Evolutionary conservation across 2,888 invertebrate species (phyloP).

Genomic region (Agrilus biguttatus): DNA sequence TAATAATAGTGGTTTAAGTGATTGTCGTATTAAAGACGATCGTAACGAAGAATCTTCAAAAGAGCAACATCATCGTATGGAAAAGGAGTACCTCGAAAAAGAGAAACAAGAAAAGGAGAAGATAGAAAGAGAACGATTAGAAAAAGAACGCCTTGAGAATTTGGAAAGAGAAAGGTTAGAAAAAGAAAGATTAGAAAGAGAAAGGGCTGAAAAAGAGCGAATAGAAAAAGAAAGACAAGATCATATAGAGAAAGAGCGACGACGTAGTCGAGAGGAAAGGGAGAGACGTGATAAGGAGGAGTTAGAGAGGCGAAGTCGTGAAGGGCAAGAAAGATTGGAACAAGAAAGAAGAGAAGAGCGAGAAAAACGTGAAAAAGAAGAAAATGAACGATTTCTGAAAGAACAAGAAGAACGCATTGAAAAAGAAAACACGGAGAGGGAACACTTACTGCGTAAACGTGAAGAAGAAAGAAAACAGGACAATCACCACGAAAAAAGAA

Average conservation of each 20-base stretch:
- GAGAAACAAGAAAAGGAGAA: constrained; percentile 28
- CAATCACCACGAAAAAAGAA: constrained; percentile 25
- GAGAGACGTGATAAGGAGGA: constrained; percentile 27
- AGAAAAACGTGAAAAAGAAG: constrained; percentile 11
- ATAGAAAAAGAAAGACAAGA: constrained; percentile 33
- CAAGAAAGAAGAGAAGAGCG: constrained; percentile 11
- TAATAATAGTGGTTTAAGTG: constrained; percentile 16
- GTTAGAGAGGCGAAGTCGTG: constrained; percentile 24
- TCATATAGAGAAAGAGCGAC: constrained; percentile 29
- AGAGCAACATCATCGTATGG: constrained; percentile 17
- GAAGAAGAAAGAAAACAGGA: constrained; percentile 12
- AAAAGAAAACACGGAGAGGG: constrained; percentile 27
- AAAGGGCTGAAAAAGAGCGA: constrained; percentile 23
- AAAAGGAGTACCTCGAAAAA: constrained; percentile 27
- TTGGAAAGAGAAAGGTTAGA: constrained; percentile 22
- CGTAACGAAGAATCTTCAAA: constrained; percentile 16
- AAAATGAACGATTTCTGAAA: constrained; percentile 5
- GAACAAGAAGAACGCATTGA: constrained; percentile 15
- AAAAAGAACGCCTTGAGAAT: constrained; percentile 20
- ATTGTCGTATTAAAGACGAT: constrained; percentile 13
- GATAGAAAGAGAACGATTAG: constrained; percentile 21
- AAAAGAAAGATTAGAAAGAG: constrained; percentile 29
- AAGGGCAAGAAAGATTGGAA: constrained; percentile 25
- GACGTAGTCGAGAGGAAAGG: constrained; percentile 32
- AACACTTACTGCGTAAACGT: constrained; percentile 14